Base-by-base conservation (phyloP, 2,797 vertebrate genomes). In the Apodemus agrarius region DNA sequence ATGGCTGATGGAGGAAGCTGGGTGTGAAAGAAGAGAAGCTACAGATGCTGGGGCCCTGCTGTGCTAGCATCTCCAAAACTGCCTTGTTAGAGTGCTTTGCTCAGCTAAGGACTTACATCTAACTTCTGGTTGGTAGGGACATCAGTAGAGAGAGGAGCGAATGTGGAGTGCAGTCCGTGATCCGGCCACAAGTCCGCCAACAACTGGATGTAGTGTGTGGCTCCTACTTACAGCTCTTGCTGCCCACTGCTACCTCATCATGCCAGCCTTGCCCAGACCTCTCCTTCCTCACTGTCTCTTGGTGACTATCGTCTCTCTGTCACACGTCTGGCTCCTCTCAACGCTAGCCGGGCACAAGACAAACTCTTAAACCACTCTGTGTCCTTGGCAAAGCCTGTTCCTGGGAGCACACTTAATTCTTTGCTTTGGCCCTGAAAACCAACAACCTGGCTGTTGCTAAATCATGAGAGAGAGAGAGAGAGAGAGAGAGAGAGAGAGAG, bases 381-480 rank as follows among this genome's bases (percentile, higher is more conserved):
- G 54, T 82, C n/a, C 78, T n/a, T 21, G 7, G 54, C 21, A 59
- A 63, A 40, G 14, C 29, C 81, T 40, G n/a, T 21, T 43, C 37
- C 81, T 43, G 37, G 59, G 40, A 34, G 17, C 40, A 49, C 43
- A 46, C 40, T 1, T 1, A 67, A 49, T 85, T 67, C 40, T 63
- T 67, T 49, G 10, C 40, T 63, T 67, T 49, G 10, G 29, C 40
- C 61, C 19, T n/a, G 17, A 21, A 72, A 49, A 13, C 6, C 46
- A n/a, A 31, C 29, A 29, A 1, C 26, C 43, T 10, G 11, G 14
- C 19, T 54, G 26, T 0, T 14, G 13, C 4, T 3, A 14, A 67
- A 1, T 6, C 1, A 19, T 31, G 24, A 0, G 16, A 22, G 22
- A 12, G 24, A 10, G 9, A 43, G 17, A 87, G 46, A 49, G 46